These are phyloP conservation scores for Thumatha senex DNA, from an alignment of 2,888 invertebrate species.

Conservation along the genomic window DNA sequence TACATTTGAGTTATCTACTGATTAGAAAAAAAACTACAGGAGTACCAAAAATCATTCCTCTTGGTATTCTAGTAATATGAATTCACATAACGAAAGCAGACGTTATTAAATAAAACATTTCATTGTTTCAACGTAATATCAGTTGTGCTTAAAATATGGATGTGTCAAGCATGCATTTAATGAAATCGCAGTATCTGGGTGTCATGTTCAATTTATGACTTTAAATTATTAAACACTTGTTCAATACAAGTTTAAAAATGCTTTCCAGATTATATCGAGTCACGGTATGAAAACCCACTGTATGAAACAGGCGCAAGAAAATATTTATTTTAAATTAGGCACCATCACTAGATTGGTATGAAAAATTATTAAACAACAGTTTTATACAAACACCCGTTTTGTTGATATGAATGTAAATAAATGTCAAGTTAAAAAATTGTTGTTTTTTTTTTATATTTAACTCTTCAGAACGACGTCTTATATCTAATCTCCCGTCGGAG, in stretches of 20 bases:
- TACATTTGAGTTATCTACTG: too few relatives aligned
- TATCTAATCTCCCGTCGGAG: too few relatives aligned
- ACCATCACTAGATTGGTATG: constrained; percentile 74
- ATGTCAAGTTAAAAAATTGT: constrained; percentile 78
- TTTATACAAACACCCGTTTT: constrained; percentile 84
- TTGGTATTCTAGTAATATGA: too few relatives aligned
- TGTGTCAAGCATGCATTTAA: too few relatives aligned
- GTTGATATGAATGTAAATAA: constrained; percentile 85
- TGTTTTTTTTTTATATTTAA: constrained; percentile 27
- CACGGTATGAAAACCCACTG: constrained; percentile 54
- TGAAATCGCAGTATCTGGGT: constrained; percentile 21
- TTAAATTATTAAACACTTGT: constrained; percentile 14
- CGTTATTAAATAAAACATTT: too few relatives aligned
- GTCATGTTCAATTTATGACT: constrained; percentile 9
- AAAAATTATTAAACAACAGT: constrained; percentile 74
- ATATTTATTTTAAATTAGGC: constrained; percentile 74
- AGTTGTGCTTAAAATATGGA: too few relatives aligned
- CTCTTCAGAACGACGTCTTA: neutral
- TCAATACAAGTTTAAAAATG: constrained; percentile 27
- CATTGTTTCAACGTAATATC: too few relatives aligned
- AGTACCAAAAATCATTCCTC: too few relatives aligned
- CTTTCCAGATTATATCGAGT: constrained; percentile 40
- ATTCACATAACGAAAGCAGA: too few relatives aligned
- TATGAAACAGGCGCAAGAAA: constrained; percentile 55
- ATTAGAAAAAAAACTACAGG: too few relatives aligned